Evolutionary conservation across 1,140 invertebrate species (phyloP), one percentile per base, ranked within the genome.

Genomic region (Cecropterus lyciades): DNA sequence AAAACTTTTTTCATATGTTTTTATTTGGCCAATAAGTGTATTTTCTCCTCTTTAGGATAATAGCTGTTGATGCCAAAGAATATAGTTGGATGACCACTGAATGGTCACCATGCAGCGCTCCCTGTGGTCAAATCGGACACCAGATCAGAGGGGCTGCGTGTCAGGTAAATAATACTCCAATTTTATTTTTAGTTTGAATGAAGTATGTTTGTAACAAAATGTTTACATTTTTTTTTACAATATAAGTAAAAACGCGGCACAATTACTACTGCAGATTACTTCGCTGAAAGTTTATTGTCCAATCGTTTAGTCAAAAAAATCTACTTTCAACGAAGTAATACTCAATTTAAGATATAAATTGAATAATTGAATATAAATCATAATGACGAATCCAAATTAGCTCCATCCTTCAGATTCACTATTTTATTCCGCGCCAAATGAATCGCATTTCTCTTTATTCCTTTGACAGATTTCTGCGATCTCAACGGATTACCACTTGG

Each of bases 71-170:
- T 40, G 93, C 94, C 63, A 89, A 95, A 65, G 93, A 95, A 75
- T 97, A 97, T 80, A 94, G 95, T 74, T 98, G 97, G 97, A 93
- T 95, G 67, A 94, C 96, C 5, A 95, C 96, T 0, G 94, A 96
- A 20, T 98, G 97, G 97, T 97, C 97, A 0, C 93, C 94, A 24
- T 99, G 98, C 88, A 97, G 96, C 1, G 95, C 96, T 76, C 95
- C 95, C 8, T 99, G 98, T 81, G 98, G 97, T 7, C 95, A 96
- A 30, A 95, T 94, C 57, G 97, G 96, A 2, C 92, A 94, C 70
- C 88, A 96, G 93, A 94, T 95, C 73, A 93, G 96, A 73, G 94
- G 94, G n/a, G 94, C 94, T 1, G 94, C 96, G 63, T 97, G 96
- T 82, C 94, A 95, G 76, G 96, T 67, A 67, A 42, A 27, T 52